Base-by-base conservation (phyloP, 2,888 invertebrate species). In the Chrysomela aeneicollis region DNA sequence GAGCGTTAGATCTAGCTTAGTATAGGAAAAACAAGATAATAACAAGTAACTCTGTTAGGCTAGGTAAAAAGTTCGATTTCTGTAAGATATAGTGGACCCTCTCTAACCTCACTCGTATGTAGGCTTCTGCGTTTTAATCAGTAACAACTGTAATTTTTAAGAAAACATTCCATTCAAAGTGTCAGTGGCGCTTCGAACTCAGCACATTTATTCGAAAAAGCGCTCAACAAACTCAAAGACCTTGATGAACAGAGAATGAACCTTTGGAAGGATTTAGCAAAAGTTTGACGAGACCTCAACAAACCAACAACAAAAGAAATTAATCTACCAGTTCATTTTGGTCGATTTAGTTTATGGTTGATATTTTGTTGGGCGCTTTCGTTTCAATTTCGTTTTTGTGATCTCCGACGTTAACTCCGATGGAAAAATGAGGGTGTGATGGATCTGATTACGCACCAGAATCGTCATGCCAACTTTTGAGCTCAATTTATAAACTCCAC, bases 1-100 rank as follows among this genome's bases (percentile, higher is more conserved):
- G 54, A 77, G 51, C 50, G 78, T 76, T 68, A 79, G 79, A 78
- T 74, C 75, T 79, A 79, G 79, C 62, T 67, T 79, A 79, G 78
- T 68, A 70, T 79, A 79, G 78, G 78, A 68, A 55, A 64, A 71
- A 62, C 57, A 61, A 66, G 63, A 63, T 61, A 30, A 58, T 62
- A 62, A 63, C 61, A 74, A 65, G 61, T 65, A 61, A 78, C 75
- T 75, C 76, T 78, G 76, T 77, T 80, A 79, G 79, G 80, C 61
- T 78, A 79, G 78, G 79, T 71, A 73, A 68, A 66, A 67, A 62
- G 67, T 71, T 42, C 74, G 71, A 73, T 70, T 78, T 77, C 73
- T 75, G 74, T 76, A 75, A 68, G 75, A 77, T 42, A 42, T 78
- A 79, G 79, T 76, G 73, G 73, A 75, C 42, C 50, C 55, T 54